Base-by-base conservation (phyloP, 2,888 invertebrate species). In the Hirtodrosophila confusa region DNA sequence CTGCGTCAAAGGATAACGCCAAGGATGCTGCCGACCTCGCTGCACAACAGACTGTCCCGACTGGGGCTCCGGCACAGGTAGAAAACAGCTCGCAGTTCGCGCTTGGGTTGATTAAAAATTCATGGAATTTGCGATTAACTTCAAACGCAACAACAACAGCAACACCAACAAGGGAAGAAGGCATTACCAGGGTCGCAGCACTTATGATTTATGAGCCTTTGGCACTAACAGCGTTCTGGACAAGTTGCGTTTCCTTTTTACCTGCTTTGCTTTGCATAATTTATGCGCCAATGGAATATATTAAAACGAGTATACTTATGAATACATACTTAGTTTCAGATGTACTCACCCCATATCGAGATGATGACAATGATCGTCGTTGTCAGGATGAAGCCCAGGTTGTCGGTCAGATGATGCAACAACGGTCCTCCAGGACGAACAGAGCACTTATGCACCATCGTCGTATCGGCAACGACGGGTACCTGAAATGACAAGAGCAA, bases 341-440 rank as follows among this genome's bases (percentile, higher is more conserved):
- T 9, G 23, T 44, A 88, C 90, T 90, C 87, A 91, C 91, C 78
- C 86, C 88, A 90, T 61, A 91, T 84, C 43, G 90, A 89, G 47
- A 78, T 73, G 51, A 78, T 74, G 50, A 90, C 69, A 43, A 90
- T 71, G 56, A 90, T 54, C 31, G 88, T 63, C n/a, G 82, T 86
- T 11, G 89, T 89, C 37, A 90, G 70, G 29, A 91, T 86, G 49
- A 90, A 76, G 44, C 90, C 90, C 57, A 91, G 65, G 77, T 91
- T 90, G 36, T 91, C 90, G 43, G 90, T 60, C 33, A 91, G 43
- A 50, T 86, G 85, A 45, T 86, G 78, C 12, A 90, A 49, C 51
- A 89, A 55, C 0, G 88, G 80, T 67, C 82, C 88, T 7, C 68
- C 80, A 35, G 88, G 80, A 40, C 84, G 75, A 33, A 37, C 75